These are phyloP conservation scores for Urophycis tenuis DNA, from an alignment of 2,797 vertebrate species.

Conservation along the genomic window DNA sequence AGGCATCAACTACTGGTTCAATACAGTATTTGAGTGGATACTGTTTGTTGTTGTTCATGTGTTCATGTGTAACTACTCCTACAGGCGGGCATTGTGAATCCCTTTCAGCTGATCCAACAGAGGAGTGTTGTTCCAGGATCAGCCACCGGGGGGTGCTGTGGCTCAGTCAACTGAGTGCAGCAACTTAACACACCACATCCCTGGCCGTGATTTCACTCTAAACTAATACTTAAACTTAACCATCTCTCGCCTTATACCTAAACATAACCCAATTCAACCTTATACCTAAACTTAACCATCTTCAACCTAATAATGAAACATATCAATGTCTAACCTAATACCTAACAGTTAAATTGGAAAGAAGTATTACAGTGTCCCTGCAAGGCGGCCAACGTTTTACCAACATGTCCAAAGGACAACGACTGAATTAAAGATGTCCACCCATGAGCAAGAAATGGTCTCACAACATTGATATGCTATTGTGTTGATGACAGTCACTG, in stretches of 20 bases:
- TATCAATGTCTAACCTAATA: no score
- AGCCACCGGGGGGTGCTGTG: constrained; percentile 70
- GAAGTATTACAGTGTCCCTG: no score
- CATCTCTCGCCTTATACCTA: no score
- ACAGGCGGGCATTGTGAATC: constrained; percentile 61
- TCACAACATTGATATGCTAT: no score
- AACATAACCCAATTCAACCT: no score
- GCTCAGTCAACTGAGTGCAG: constrained; percentile 58
- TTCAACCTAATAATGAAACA: neutral
- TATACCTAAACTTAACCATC: neutral
- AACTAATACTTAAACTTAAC: no score
- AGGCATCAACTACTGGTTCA: neutral
- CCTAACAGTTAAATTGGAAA: neutral
- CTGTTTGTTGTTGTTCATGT: constrained; percentile 30
- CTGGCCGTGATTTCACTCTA: no score
- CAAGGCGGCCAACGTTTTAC: no score
- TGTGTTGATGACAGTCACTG: no score
- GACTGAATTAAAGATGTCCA: no score
- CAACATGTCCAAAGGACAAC: no score
- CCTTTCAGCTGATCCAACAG: constrained; percentile 63
- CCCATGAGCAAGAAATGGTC: no score
- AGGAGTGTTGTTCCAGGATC: constrained; percentile 38
- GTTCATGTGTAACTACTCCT: constrained; percentile 27
- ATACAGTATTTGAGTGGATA: neutral
- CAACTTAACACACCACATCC: constrained; percentile 47